A percentile compares a stretch with the other conserved stretches of the same genome.
These are phyloP conservation scores for Bergia sp. DNA, from an alignment of 92 coral and sea anemone genomes.

Conservation along the genomic window DNA sequence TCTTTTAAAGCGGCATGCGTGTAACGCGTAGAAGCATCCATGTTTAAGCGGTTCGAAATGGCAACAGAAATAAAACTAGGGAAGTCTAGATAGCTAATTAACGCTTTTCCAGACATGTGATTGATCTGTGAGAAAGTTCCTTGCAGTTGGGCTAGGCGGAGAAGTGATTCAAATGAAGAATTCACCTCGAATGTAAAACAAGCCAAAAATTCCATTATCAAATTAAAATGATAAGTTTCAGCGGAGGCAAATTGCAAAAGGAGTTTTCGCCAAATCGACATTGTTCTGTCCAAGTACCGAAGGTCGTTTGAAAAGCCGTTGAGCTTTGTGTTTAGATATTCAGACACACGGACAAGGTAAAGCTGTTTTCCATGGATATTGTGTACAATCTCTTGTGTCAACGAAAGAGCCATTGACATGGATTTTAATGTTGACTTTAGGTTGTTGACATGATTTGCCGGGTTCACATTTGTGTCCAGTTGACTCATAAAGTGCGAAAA, in stretches of 20 bases:
- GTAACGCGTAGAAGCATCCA: background rate
- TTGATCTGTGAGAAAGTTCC: slow-evolving; percentile 37
- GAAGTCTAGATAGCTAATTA: slow-evolving; percentile 8
- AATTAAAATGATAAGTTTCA: slow-evolving; percentile 9
- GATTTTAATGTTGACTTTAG: slow-evolving; percentile 36
- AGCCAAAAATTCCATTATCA: slow-evolving; percentile 38
- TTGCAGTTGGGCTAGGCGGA: slow-evolving; percentile 36
- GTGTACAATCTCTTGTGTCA: background rate
- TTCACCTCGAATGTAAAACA: slow-evolving; percentile 35
- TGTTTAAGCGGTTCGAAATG: background rate
- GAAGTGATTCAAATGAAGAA: slow-evolving; percentile 32
- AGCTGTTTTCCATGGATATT: slow-evolving; percentile 31
- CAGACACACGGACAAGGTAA: slow-evolving; percentile 19
- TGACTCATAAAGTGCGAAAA: slow-evolving; percentile 30
- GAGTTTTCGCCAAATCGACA: slow-evolving; percentile 40
- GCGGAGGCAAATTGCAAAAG: slow-evolving; percentile 12
- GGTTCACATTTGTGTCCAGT: slow-evolving; percentile 53
- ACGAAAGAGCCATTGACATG: slow-evolving; percentile 21
- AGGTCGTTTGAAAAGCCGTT: background rate
- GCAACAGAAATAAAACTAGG: slow-evolving; percentile 37
- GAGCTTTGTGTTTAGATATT: slow-evolving; percentile 42
- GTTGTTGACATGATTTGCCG: slow-evolving; percentile 12
- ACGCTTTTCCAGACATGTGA: background rate
- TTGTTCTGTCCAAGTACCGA: slow-evolving; percentile 11
- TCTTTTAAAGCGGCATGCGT: slow-evolving; percentile 28